Base-by-base conservation (phyloP, 2,797 vertebrate genomes). In the Sciaenops ocellatus region DNA sequence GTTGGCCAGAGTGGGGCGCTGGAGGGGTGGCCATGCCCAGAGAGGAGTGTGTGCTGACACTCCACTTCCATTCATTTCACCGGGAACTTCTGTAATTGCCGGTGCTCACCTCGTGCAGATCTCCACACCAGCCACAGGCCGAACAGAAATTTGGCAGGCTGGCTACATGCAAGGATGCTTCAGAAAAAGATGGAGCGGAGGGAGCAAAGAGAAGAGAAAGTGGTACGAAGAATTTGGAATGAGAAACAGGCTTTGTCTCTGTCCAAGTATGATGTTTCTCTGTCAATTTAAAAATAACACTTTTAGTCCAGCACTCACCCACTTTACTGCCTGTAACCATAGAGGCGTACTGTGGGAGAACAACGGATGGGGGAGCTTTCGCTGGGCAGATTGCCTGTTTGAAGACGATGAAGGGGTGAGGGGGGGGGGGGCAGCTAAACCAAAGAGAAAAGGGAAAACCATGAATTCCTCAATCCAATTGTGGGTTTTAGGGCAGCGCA, bases 281-380 rank as follows among this genome's bases (percentile, higher is more conserved):
- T 95, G 95, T 97, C 97, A 97, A 97, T 98, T 97, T 97, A 96
- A 96, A 98, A 98, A 97, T 98, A 96, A 96, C 98, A 98, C 96
- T 97, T 98, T 97, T 95, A 94, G 95, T 96, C 94, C 93, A 94
- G 78, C 92, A 80, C 89, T 87, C 87, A 78, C 84, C 85, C 83
- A 85, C 82, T 91, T 88, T 82, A 92, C 93, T 48, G 78, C 73
- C 85, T 85, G 82, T 83, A 84, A 84, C 79, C 85, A 67, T 41
- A 80, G 84, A 86, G 72, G 79, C 75, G 44, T 78, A 79, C 82
- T 66, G 80, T 80, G 74, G 71, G 81, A 50, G 65, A 81, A 64
- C 77, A 26, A 56, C 6, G 50, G 78, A 71, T 61, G 77, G 74
- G 84, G 82, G 64, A 71, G 78, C 63, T 80, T 85, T 90, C 24